A percentile compares a stretch with the other conserved stretches of the same genome.
Evolutionary conservation across 2,113 vertebrate species (phyloP).

Genomic region (Ageneiosus marmoratus): DNA sequence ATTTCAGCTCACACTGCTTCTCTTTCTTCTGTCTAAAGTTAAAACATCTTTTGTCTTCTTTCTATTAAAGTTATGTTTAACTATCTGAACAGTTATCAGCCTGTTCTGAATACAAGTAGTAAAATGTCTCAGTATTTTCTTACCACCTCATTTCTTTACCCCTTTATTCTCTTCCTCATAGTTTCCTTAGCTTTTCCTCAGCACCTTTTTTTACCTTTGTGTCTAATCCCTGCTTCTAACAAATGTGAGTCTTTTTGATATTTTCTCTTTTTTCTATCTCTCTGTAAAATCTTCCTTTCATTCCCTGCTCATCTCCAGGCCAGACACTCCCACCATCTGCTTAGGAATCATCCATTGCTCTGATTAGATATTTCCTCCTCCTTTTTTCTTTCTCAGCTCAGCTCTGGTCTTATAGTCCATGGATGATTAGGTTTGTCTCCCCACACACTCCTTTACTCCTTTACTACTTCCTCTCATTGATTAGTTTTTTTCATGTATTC

Average conservation of each 20-base stretch:
- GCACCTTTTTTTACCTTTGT: constrained; percentile 24
- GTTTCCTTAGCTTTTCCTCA: constrained; percentile 1
- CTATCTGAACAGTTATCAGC: not conserved
- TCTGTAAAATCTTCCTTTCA: not conserved
- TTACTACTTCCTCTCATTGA: constrained; percentile 1
- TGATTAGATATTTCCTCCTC: not conserved
- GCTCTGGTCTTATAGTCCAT: not conserved
- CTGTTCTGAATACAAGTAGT: constrained; percentile 33
- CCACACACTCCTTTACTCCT: not conserved
- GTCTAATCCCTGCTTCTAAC: not conserved
- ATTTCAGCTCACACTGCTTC: not conserved
- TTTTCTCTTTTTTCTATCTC: not conserved
- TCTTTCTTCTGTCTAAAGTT: not conserved
- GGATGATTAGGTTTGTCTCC: not conserved
- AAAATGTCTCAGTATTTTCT: not conserved
- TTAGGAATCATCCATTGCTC: not conserved
- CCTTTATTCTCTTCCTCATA: not conserved
- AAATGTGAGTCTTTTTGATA: not conserved
- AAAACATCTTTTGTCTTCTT: not conserved
- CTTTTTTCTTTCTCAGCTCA: constrained; percentile 1
- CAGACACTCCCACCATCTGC: not conserved
- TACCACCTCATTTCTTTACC: not conserved
- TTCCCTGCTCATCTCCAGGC: not conserved
- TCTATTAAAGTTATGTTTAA: not conserved
- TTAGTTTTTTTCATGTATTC: not conserved